Base-by-base conservation (phyloP, 2,113 vertebrate genomes). In the Campylorhamphus procurvoides region DNA sequence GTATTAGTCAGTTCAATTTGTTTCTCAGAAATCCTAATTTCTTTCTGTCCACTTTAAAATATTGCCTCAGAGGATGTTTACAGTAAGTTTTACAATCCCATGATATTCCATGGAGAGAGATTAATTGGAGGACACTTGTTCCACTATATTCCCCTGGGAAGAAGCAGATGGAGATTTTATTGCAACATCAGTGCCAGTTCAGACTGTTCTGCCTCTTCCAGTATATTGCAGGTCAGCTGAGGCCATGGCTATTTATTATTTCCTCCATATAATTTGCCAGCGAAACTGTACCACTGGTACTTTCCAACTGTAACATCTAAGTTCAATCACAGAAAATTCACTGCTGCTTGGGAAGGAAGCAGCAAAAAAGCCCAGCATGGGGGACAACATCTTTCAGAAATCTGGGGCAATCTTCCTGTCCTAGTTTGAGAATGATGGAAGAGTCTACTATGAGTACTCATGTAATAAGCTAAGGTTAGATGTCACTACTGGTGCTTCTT, bases 1-100 rank as follows among this genome's bases (percentile, higher is more conserved):
- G 28, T 44, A 58, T n/a, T n/a, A 71, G 25, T 67, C 29, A 35
- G 39, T 60, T 74, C 60, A 53, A 55, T 80, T 79, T 76, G 15
- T 80, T 87, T 84, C 63, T 76, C 39, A 76, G 29, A 84, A 83
- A 67, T 67, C 22, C 53, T 89, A 12, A 49, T 89, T 91, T 68
- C 14, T 80, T 80, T 91, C 44, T 63, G 29, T 80, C 58, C 0
- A 3, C 29, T 56, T 79, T 84, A 68, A 13, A 46, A 22, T 59
- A 68, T 60, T 0, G 1, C 29, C 53, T 62, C 28, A 75, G 52
- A 84, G 14, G 44, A 33, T 81, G 29, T 29, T 76, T 33, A 28
- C 59, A 40, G 53, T n/a, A 76, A 59, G 14, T 18, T 80, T 89
- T 58, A 68, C 37, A 55, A 39, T 63, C 52, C 9, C 52, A 7